Evolutionary conservation across 2,888 invertebrate species (phyloP), one percentile per base, ranked within the genome.

Genomic region (Deroplatys truncata): DNA sequence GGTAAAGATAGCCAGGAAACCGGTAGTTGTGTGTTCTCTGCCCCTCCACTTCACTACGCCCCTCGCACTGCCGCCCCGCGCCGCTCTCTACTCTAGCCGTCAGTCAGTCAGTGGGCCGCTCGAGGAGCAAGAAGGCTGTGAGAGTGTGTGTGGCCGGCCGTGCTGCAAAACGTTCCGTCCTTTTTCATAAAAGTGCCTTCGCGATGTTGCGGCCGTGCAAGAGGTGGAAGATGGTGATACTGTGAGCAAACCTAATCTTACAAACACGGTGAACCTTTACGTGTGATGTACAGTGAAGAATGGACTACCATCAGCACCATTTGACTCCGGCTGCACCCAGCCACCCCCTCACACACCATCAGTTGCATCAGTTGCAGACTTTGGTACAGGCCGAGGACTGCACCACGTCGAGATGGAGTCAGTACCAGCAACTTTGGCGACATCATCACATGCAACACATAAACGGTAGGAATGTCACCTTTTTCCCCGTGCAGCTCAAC

Each of bases 381-480:
- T 90, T 91, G n/a, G 91, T 90, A 56, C 89, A 87, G 84, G 89
- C 90, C 15, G 91, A 91, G 28, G 92, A 92, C 90, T 91, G 93
- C 28, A 93, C 93, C 89, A 92, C 93, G 89, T 92, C 93, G 28
- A 91, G 95, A 90, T 97, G 96, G 96, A 95, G 95, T 92, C 97
- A 97, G 94, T 97, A 97, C 93, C 95, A 95, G 92, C 97, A 97
- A 93, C 95, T 97, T 91, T 97, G 97, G 97, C 94, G 97, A 92
- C 97, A 97, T 93, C 97, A 94, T 91, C 94, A 97, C 93, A 72
- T 90, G 89, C 88, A 84, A 28, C 90, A 90, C 82, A 89, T 90
- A 82, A 90, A 89, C 83, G 90, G 90, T 90, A 90, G 84, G 87
- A 84, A 28, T 35, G 9, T 35, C 35, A 35, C 35, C 5, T 35